These are phyloP conservation scores for Diarsia brunnea DNA, from an alignment of 2,888 invertebrate genomes.

Conservation along the genomic window DNA sequence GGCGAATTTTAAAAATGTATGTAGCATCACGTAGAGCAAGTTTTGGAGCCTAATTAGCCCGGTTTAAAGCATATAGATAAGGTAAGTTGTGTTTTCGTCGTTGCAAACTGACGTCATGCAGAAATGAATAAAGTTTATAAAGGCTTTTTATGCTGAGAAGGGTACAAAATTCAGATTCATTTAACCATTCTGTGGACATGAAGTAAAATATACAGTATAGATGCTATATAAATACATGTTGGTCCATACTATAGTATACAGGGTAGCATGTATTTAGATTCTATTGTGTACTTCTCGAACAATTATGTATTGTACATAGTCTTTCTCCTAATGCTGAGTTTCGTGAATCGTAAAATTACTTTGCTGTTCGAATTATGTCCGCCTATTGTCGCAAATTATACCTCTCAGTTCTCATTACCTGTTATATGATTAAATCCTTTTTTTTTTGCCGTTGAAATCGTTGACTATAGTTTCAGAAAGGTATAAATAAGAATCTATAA, in stretches of 20 bases:
- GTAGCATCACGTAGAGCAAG: constrained; percentile 56
- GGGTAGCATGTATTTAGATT: neutral
- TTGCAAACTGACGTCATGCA: constrained; percentile 26
- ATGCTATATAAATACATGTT: too few relatives aligned
- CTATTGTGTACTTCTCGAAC: neutral
- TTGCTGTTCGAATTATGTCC: neutral
- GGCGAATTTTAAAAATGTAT: constrained; percentile 61
- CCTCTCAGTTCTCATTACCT: neutral
- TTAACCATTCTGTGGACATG: too few relatives aligned
- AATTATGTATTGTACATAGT: neutral
- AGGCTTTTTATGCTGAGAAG: neutral
- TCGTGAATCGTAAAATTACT: constrained; percentile 4
- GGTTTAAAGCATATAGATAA: constrained; percentile 40
- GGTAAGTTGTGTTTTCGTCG: constrained; percentile 21
- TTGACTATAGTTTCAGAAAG: neutral
- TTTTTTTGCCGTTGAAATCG: neutral
- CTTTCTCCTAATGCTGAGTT: neutral
- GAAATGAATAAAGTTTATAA: constrained; percentile 43
- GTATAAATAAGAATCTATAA: neutral
- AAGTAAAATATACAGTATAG: too few relatives aligned
- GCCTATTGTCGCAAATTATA: neutral
- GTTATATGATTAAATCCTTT: neutral
- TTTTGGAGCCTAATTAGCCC: constrained; percentile 59
- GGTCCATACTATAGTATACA: too few relatives aligned
- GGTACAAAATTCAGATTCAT: too few relatives aligned